Evolutionary conservation across 2,888 invertebrate species (phyloP), one percentile per base, ranked within the genome.

Genomic region (Melolontha melolontha): DNA sequence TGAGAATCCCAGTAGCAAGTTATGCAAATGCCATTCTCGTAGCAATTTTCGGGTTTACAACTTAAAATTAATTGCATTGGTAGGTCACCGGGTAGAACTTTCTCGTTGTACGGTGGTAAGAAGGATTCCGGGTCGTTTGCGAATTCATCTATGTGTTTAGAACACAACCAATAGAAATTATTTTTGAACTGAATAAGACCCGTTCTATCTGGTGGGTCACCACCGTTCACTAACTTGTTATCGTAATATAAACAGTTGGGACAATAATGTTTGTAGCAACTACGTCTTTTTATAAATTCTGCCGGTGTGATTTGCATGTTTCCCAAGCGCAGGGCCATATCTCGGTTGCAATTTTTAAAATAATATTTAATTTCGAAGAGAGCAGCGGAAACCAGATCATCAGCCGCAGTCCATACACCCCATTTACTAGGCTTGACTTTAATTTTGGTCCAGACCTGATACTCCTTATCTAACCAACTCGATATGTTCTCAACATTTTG

Each of bases 161-260:
- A 62, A 74, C 91, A 91, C 51, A 89, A 75, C 89, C 90, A 91
- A 75, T 89, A 91, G 78, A 85, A 88, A 55, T 80, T 76, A 34
- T 85, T 79, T 69, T 82, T 79, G 75, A 84, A 90, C 70, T 88
- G 87, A 0, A 90, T 82, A 55, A 89, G 75, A 5, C 89, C 88
- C 49, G 83, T 84, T 72, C 86, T 85, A 75, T 87, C 84, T 0
- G 86, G 84, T 6, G 86, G 86, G 50, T 80, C 82, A 0, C 83
- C 83, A 64, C 85, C 87, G 65, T 81, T 81, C 40, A 69, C 76
- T 55, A 84, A 72, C 1, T 22, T 49, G 5, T 82, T 77, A 1
- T 80, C 76, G 62, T 75, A 73, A 63, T 80, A 79, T n/a, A 88
- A 79, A 76, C 91, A 91, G 41, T 85, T 76, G 0, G 90, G 90